Conservation (phyloP, 2,797 vertebrate species). For the Falco columbarius region DNA sequence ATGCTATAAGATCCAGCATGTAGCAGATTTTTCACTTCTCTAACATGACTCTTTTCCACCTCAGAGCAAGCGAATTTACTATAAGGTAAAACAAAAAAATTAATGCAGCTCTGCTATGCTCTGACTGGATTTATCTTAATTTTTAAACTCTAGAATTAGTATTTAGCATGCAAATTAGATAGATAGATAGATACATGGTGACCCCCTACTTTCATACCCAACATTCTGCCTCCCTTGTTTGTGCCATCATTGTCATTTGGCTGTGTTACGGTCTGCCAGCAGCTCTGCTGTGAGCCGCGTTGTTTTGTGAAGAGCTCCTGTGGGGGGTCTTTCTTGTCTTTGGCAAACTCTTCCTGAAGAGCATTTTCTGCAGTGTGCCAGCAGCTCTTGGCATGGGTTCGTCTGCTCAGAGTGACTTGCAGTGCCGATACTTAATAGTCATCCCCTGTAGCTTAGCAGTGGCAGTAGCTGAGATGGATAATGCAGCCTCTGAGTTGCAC, state of each 20-base stretch:
- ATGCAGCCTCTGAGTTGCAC: not conserved
- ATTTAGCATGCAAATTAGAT: not conserved
- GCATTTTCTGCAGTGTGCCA: slow-evolving; percentile 23
- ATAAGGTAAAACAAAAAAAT: not conserved
- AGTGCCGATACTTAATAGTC: slow-evolving; percentile 64
- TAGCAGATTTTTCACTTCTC: not conserved
- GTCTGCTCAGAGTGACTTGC: slow-evolving; percentile 51
- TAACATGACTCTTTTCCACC: not conserved
- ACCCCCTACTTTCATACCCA: not conserved
- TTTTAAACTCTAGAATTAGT: not conserved
- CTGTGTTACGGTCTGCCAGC: not conserved
- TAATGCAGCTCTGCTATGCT: not conserved
- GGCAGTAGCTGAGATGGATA: slow-evolving; percentile 35
- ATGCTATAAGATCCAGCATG: not conserved
- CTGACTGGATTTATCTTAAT: not conserved
- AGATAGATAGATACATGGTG: not conserved
- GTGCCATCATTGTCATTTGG: not conserved
- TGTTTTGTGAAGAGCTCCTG: slow-evolving; percentile 28
- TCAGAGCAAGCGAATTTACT: not conserved
- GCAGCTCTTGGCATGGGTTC: slow-evolving; percentile 43
- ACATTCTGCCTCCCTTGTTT: not conserved
- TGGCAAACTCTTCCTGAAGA: slow-evolving; percentile 47
- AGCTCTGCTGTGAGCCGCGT: not conserved
- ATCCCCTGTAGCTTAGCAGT: slow-evolving; percentile 46
- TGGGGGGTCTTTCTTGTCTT: slow-evolving; percentile 35